Conservation (phyloP, 2,113 vertebrate genomes). For the Catagonus wagneri region DNA sequence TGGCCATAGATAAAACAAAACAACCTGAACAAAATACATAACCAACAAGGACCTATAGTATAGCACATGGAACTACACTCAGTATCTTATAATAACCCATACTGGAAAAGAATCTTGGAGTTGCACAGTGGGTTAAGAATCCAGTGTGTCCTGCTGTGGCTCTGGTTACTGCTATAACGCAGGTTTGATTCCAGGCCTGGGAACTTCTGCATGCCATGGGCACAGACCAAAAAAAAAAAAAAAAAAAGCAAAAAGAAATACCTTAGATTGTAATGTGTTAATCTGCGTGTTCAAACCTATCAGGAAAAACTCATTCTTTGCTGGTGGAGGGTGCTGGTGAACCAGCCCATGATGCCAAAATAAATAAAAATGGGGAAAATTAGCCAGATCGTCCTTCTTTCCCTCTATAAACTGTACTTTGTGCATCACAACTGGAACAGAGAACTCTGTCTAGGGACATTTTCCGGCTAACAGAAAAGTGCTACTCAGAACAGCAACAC, state of each 20-base stretch:
- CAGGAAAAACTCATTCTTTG: background rate
- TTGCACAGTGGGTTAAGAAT: no score
- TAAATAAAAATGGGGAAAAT: background rate
- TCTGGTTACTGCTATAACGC: no score
- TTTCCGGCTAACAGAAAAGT: background rate
- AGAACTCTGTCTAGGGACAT: background rate
- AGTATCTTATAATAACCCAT: background rate
- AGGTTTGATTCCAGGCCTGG: no score
- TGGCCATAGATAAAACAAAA: background rate
- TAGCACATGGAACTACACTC: background rate
- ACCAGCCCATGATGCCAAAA: background rate
- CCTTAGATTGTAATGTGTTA: background rate
- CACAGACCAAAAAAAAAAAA: no score
- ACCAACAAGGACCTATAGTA: background rate
- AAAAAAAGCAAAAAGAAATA: background rate
- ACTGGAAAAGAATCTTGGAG: background rate
- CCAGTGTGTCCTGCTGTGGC: no score
- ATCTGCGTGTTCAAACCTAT: background rate
- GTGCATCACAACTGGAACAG: no score
- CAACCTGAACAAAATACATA: background rate
- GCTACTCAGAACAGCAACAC: accelerated
- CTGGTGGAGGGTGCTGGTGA: background rate
- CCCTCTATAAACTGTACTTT: no score
- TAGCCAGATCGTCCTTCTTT: background rate
- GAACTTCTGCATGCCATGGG: no score